Evolutionary conservation across 2,113 vertebrate genomes (phyloP).

Genomic region (Callorhinus ursinus): DNA sequence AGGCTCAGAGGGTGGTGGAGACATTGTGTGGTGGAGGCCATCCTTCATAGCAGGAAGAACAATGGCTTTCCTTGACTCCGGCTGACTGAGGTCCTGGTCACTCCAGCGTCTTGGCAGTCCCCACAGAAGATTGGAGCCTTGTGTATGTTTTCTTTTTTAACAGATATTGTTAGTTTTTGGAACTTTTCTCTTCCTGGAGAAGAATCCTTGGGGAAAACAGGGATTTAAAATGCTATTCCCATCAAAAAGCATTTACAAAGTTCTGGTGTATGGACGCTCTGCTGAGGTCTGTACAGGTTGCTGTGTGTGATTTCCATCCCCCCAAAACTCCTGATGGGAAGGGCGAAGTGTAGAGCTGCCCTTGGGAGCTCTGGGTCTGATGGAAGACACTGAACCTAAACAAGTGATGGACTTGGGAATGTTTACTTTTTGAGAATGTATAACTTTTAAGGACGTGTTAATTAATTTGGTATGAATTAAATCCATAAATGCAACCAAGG

Average conservation of each 20-base stretch:
- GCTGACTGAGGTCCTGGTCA: constrained; percentile 63
- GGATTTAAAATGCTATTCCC: constrained; percentile 50
- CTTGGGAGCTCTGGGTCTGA: background rate
- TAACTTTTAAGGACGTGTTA: background rate
- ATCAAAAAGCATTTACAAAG: background rate
- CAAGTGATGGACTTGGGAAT: background rate
- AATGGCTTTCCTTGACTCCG: constrained; percentile 66
- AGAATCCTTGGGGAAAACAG: constrained; percentile 39
- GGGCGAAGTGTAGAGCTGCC: background rate
- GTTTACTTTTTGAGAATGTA: constrained; percentile 23
- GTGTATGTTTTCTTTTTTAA: constrained; percentile 68
- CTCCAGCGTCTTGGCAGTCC: constrained; percentile 79
- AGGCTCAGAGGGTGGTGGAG: constrained; percentile 50
- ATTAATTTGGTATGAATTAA: constrained; percentile 22
- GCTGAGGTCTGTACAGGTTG: background rate
- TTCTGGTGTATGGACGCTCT: background rate
- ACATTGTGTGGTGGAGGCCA: background rate
- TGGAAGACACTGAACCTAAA: background rate
- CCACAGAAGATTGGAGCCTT: constrained; percentile 58
- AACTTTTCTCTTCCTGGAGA: constrained; percentile 76
- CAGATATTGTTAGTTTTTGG: constrained; percentile 71
- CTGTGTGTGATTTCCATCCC: background rate
- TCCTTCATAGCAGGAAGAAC: constrained; percentile 44
- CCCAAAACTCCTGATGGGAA: background rate
- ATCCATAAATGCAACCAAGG: background rate